phyloP scores from a whole-genome alignment of 2,797 vertebrate species.

The Gorsachius magnificus region DNA sequence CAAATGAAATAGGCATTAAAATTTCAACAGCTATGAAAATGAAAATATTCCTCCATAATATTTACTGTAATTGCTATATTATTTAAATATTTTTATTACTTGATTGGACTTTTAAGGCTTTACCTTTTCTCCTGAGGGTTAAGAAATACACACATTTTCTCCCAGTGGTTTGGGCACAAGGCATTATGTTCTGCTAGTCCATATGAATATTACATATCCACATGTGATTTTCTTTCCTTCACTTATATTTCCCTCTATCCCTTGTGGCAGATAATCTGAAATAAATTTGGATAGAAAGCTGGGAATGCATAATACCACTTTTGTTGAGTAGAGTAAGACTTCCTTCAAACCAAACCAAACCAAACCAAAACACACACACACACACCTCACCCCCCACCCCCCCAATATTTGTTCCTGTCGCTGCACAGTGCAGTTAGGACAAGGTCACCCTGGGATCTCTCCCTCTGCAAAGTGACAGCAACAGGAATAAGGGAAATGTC shows the following conservation, averaged over 20 bases:
- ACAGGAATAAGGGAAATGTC: neutral
- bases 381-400: no score
- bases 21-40: constrained; percentile 22
- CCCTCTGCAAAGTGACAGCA: neutral
- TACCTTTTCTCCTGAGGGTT: neutral
- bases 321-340: neutral
- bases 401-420: neutral
- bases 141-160: neutral
- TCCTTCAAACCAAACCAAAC: neutral
- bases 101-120: neutral
- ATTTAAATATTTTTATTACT: constrained; percentile 9
- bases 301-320: neutral
- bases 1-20: constrained; percentile 33
- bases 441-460: neutral
- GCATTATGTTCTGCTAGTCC: neutral
- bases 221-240: neutral
- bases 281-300: neutral
- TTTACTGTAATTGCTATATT: neutral
- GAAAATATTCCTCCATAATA: neutral
- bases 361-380: fast-evolving
- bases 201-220: neutral
- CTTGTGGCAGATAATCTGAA: neutral
- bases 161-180: neutral
- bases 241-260: neutral
- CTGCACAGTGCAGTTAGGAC: neutral